A percentile compares a stretch with the other conserved stretches of the same genome.
These are phyloP conservation scores for Ophioderma brevispina DNA, from an alignment of 35 echinoderm and acorn worm species.

Conservation along the genomic window DNA sequence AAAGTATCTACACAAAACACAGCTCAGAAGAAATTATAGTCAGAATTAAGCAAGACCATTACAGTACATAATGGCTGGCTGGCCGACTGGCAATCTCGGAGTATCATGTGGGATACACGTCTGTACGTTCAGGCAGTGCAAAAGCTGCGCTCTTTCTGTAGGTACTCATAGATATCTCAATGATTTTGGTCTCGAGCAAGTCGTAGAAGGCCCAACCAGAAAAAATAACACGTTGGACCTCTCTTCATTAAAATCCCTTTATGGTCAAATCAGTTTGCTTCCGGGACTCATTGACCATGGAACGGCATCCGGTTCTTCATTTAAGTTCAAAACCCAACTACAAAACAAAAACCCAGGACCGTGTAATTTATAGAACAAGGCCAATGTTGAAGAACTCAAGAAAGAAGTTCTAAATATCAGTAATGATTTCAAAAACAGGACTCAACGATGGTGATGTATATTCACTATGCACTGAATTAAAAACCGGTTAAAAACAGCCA, in stretches of 20 bases:
- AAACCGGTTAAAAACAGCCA: not conserved
- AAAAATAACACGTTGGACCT: slow-evolving; percentile 16
- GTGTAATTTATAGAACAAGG: not conserved
- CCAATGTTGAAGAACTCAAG: not conserved
- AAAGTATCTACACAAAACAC: not conserved
- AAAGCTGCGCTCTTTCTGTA: not conserved
- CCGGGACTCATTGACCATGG: not conserved
- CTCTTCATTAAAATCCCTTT: not conserved
- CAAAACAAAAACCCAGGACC: slow-evolving; percentile 1
- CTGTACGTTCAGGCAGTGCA: not conserved
- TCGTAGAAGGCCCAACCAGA: not conserved
- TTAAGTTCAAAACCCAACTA: not conserved
- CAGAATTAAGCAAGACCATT: not conserved
- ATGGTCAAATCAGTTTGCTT: not conserved
- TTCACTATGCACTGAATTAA: not conserved
- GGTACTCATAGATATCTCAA: not conserved
- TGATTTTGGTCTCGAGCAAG: slow-evolving; percentile 5
- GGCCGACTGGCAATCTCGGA: not conserved
- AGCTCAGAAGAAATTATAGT: not conserved
- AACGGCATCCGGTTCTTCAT: not conserved
- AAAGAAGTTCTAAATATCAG: not conserved
- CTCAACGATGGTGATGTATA: not conserved
- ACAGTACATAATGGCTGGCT: not conserved
- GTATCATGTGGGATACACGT: slow-evolving; percentile 12
- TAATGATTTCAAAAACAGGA: not conserved